phyloP scores from a whole-genome alignment of 2,888 invertebrate species.

The Athalia cordata region DNA sequence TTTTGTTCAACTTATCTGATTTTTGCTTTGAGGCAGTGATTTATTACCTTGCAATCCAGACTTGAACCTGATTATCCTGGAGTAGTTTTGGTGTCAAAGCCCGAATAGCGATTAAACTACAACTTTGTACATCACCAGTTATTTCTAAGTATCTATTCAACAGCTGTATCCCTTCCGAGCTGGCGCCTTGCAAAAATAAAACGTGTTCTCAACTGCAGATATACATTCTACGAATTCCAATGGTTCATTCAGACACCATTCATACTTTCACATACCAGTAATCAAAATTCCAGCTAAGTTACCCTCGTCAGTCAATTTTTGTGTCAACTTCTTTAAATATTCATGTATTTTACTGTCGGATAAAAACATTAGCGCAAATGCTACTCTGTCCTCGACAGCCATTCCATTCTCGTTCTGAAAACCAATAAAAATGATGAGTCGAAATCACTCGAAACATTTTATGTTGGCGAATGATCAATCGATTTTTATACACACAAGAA shows the following conservation, averaged over 20 bases:
- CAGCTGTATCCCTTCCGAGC: conserved; percentile 84
- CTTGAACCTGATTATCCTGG: conserved; percentile 77
- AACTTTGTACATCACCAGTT: conserved; percentile 94
- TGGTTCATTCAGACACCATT: no score
- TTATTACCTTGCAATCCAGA: conserved; percentile 81
- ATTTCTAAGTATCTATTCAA: conserved; percentile 91
- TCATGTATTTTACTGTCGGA: conserved; percentile 87
- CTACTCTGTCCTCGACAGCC: conserved; percentile 90
- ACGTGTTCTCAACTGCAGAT: no score
- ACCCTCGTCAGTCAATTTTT: conserved; percentile 84
- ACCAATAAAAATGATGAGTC: conserved; percentile 47
- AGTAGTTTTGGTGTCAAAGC: conserved; percentile 84
- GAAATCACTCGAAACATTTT: conserved; percentile 44
- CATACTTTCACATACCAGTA: conserved; percentile 76
- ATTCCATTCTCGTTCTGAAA: conserved; percentile 87
- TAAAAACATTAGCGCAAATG: conserved; percentile 92
- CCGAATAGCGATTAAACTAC: conserved; percentile 86
- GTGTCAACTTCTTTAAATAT: conserved; percentile 84
- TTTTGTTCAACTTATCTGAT: neutral
- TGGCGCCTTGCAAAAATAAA: conserved; percentile 77
- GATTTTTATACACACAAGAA: conserved; percentile 78
- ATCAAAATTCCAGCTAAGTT: conserved; percentile 89
- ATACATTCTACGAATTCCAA: no score
- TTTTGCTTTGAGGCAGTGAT: neutral
- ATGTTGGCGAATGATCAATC: conserved; percentile 26